Base-by-base conservation (phyloP, 2,797 vertebrate species). In the Triplophysa bombifrons region DNA sequence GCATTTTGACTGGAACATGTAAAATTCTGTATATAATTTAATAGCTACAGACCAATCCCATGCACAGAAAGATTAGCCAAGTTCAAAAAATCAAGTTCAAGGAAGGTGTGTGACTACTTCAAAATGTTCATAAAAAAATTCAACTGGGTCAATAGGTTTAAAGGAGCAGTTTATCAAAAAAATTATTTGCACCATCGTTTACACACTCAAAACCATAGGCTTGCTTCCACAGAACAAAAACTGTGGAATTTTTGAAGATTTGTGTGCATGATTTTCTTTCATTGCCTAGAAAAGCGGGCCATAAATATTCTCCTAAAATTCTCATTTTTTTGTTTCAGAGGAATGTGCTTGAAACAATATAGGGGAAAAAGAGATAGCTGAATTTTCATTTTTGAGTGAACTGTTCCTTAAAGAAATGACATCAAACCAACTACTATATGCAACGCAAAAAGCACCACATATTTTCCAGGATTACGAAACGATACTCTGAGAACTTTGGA, bases 401-500 rank as follows among this genome's bases (percentile, higher is more conserved):
- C 9, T 2, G 2, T 8, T 41, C 38, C 8, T 17, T 16, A 8
- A 30, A 27, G 25, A 13, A 61, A 6, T 30, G 27, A 61, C 25
- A 63, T 30, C 27, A 63, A 63, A 34, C 25, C 25, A 30, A 27
- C 27, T 60, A n/a, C 16, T 66, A 1, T 34, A 8, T 19, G 56
- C 68, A 68, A 27, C 14, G 5, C n/a, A 72, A 74, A 44, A 72
- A 41, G 67, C 63, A 50, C 64, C 75, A 69, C 64, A 73, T 63
- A 69, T 72, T 80, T 82, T 25, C 11, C 69, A 71, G 19, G 56
- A 80, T 76, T 66, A 80, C n/a, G 51, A 56, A 27, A 50, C 4
- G 46, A 80, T 69, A 60, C 74, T 4, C 41, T n/a, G 51, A 51
- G 80, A 72, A 70, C 74, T 6, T 41, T n/a, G 53, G 78, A 34